These are phyloP conservation scores for Ametastegia equiseti DNA, from an alignment of 2,888 invertebrate genomes.

Conservation along the genomic window DNA sequence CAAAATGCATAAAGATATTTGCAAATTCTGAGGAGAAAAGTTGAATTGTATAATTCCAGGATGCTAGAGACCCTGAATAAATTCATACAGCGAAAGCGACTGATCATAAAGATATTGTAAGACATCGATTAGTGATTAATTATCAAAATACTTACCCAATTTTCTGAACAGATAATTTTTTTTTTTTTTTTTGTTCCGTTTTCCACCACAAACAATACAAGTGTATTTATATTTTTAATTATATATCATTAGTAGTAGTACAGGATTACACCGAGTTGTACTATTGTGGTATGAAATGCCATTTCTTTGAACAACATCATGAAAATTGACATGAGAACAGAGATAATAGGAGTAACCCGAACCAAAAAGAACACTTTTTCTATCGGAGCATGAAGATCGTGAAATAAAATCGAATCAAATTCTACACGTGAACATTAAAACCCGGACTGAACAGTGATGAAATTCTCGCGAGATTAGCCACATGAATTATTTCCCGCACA, in stretches of 20 bases:
- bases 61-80: not conserved
- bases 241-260: not conserved
- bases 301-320: not conserved
- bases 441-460: not conserved
- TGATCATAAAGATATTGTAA: not conserved
- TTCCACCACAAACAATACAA: constrained; percentile 28
- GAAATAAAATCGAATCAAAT: not conserved
- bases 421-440: not conserved
- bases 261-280: not conserved
- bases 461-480: not conserved
- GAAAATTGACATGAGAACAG: not conserved
- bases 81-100: not conserved
- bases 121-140: constrained; percentile 21
- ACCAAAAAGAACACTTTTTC: not conserved
- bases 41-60: not conserved
- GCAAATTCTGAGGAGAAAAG: no score
- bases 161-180: not conserved
- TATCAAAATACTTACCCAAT: constrained; percentile 28
- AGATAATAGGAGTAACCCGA: not conserved
- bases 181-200: constrained; percentile 3
- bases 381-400: not conserved
- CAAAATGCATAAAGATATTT: not conserved
- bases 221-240: not conserved
- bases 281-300: not conserved
- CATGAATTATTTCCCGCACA: constrained; percentile 8